Conservation (phyloP, 2,113 vertebrate genomes). For the Chrysemys picta region DNA sequence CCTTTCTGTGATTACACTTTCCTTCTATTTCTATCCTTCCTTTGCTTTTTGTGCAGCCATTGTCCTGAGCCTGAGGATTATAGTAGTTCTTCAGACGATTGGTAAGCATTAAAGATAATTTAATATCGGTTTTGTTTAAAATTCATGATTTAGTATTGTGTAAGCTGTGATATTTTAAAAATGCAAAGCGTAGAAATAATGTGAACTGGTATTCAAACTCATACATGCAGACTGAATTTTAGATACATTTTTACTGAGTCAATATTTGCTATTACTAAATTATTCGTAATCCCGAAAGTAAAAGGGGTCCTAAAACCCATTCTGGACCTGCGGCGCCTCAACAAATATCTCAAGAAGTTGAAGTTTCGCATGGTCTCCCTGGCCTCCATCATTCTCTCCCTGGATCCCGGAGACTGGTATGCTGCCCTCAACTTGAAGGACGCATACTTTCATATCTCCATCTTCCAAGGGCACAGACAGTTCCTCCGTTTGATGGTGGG, state of each 20-base stretch:
- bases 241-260: background rate
- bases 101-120: slow-evolving; percentile 85
- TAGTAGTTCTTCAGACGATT: slow-evolving; percentile 92
- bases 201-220: background rate
- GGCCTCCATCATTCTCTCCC: no score
- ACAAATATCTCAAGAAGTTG: no score
- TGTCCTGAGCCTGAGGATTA: slow-evolving; percentile 92
- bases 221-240: background rate
- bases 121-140: background rate
- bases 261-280: background rate
- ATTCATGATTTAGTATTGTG: background rate
- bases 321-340: no score
- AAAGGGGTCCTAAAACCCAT: no score
- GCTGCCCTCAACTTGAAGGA: no score
- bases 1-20: slow-evolving; percentile 63
- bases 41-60: slow-evolving; percentile 87
- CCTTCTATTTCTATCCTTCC: slow-evolving; percentile 73
- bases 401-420: no score
- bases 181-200: background rate
- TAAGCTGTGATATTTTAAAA: background rate
- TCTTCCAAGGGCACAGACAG: no score
- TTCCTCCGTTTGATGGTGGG: no score
- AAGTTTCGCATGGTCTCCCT: no score
- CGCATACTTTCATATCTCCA: no score
- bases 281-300: background rate